Conservation (phyloP, 2,113 vertebrate genomes). For the Eira barbara region DNA sequence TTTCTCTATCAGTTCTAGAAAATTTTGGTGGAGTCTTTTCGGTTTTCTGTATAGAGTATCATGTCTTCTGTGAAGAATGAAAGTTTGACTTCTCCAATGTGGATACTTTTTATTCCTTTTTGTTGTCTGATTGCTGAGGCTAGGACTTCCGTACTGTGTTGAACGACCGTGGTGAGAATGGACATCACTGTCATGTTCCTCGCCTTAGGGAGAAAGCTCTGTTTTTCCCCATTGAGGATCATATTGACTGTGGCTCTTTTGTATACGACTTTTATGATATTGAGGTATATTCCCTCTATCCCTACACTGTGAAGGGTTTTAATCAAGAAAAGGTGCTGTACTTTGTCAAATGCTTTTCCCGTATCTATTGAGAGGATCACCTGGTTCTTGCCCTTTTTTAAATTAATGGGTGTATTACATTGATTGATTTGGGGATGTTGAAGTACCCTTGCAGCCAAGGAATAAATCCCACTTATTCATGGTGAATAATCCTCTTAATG, state of each 20-base stretch:
- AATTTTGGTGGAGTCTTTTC: not conserved
- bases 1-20: not conserved
- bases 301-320: not conserved
- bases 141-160: not conserved
- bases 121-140: not conserved
- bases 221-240: not conserved
- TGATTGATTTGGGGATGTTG: not conserved
- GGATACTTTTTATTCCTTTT: not conserved
- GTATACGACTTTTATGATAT: not conserved
- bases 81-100: not conserved
- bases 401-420: not conserved
- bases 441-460: not conserved
- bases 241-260: not conserved
- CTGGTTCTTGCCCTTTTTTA: not conserved
- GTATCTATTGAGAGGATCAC: not conserved
- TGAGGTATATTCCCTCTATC: not conserved
- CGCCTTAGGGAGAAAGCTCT: not conserved
- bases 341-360: not conserved
- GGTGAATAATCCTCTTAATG: not conserved
- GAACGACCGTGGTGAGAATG: not conserved
- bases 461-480: not conserved
- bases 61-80: not conserved
- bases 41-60: not conserved
- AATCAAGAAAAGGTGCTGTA: not conserved
- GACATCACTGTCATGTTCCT: not conserved